Evolutionary conservation across 1,140 invertebrate genomes (phyloP), one percentile per base, ranked within the genome.

Genomic region (Neomicropteryx cornuta): DNA sequence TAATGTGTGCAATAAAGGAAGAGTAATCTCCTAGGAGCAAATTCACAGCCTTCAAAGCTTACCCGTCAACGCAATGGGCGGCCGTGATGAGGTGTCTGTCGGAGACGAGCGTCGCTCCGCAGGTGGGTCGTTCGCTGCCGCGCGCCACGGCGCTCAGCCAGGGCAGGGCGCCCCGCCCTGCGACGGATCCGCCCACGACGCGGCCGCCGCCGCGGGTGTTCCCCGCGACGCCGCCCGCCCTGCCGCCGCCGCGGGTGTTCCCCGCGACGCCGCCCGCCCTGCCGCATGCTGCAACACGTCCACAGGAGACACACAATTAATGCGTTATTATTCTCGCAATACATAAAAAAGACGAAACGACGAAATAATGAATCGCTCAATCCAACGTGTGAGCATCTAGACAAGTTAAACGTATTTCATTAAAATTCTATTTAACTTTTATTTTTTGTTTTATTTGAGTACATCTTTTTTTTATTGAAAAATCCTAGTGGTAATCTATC

Each of bases 21-120:
- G n/a, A n/a, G n/a, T n/a, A n/a, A n/a, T n/a, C n/a, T n/a, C n/a
- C n/a, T n/a, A n/a, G n/a, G n/a, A n/a, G n/a, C n/a, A n/a, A n/a
- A 31, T 2, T 36, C 14, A 18, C 19, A 16, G 10, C 17, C 5
- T 30, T 19, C 5, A 23, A 39, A 10, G 53, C 58, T 56, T 45
- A 66, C 65, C 60, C 63, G 34, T 62, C 53, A 13, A 68, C 55
- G 43, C 66, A 68, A 41, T 68, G 66, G 13, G 66, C 61, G 4
- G 66, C 66, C 5, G 66, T 66, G 31, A 68, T 57, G 27, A 68
- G 52, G 29, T 68, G 66, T 38, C 64, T 58, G 3, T 41, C 40
- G 4, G 66, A 60, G 16, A 68, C 49, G 6, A 68, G 55, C 0
- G 66, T 62, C 33, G 66, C 60, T 6, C 66, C 66, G 34, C 66